Percentiles rank a stretch among this genome's conserved stretches.
Conservation (phyloP, 2,888 invertebrate species). For the Argyra leucocephala region DNA sequence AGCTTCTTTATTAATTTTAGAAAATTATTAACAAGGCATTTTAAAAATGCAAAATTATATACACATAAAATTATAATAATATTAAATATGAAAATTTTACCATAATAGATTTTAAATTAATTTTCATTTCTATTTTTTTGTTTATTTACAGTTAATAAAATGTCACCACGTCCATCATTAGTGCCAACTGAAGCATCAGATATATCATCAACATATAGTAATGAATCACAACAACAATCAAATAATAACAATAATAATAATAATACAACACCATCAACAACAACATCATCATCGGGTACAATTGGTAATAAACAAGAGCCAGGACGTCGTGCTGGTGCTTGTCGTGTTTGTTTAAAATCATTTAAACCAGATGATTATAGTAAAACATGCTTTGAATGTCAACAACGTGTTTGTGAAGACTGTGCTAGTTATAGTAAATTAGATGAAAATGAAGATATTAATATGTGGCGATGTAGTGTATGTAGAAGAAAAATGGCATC, state of each 20-base stretch:
- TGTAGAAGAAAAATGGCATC: constrained; percentile 76
- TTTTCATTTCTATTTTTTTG: too few species aligned
- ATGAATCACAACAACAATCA: not conserved
- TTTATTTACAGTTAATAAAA: constrained; percentile 54
- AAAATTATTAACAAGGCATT: too few species aligned
- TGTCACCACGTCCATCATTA: constrained; percentile 56
- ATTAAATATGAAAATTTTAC: too few species aligned
- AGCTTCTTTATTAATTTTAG: too few species aligned
- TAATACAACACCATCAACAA: constrained; percentile 43
- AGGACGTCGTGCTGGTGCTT: constrained; percentile 66
- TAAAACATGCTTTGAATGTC: constrained; percentile 80
- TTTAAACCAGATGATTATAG: constrained; percentile 82
- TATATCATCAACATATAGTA: constrained; percentile 26
- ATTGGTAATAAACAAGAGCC: constrained; percentile 45
- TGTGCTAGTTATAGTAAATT: constrained; percentile 85
- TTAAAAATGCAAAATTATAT: too few species aligned
- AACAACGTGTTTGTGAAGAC: constrained; percentile 84
- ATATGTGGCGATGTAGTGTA: constrained; percentile 80
- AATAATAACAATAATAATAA: constrained; percentile 31
- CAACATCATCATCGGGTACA: constrained; percentile 40
- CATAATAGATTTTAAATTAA: not conserved
- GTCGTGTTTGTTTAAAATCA: constrained; percentile 76
- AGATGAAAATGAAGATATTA: constrained; percentile 73
- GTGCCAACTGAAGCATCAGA: constrained; percentile 45
- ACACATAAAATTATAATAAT: too few species aligned